A percentile compares a stretch with the other conserved stretches of the same genome.
These are phyloP conservation scores for Chiroxiphia lanceolata DNA, from an alignment of 2,797 vertebrate species.

Conservation along the genomic window DNA sequence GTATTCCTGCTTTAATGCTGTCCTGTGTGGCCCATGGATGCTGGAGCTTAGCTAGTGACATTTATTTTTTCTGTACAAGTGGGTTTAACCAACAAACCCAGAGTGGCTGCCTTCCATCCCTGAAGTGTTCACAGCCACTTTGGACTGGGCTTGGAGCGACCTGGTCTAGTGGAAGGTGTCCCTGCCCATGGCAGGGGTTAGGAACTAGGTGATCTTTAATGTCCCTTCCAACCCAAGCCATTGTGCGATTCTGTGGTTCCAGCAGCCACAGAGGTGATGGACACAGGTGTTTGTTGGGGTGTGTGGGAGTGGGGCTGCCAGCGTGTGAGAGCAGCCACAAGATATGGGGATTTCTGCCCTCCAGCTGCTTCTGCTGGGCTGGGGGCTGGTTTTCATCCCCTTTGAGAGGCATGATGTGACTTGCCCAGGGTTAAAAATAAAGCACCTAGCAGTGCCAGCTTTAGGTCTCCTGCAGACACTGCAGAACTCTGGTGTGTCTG, in stretches of 20 bases:
- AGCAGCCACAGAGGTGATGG: not conserved
- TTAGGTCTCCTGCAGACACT: not conserved
- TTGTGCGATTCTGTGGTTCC: not conserved
- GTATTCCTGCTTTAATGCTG: not conserved
- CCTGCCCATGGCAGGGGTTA: not conserved
- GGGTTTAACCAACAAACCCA: not conserved
- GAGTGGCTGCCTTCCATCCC: not conserved
- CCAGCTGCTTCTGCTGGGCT: not conserved
- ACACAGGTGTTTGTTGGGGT: not conserved
- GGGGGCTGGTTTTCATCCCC: not conserved
- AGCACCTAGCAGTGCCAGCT: not conserved
- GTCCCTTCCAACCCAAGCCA: not conserved
- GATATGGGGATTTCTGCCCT: not conserved
- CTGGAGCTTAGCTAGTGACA: not conserved
- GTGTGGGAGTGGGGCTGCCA: not conserved
- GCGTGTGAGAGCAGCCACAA: not conserved
- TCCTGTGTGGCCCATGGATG: rapidly evolving
- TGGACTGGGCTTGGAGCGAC: not conserved
- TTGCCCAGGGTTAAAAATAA: not conserved
- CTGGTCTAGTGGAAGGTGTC: not conserved
- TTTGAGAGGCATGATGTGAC: not conserved
- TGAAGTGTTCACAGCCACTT: not conserved
- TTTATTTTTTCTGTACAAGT: rapidly evolving
- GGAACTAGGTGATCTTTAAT: not conserved
- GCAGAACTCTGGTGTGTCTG: not conserved